These are phyloP conservation scores for Leucophenga montana DNA, from an alignment of 2,888 invertebrate genomes.

Conservation along the genomic window DNA sequence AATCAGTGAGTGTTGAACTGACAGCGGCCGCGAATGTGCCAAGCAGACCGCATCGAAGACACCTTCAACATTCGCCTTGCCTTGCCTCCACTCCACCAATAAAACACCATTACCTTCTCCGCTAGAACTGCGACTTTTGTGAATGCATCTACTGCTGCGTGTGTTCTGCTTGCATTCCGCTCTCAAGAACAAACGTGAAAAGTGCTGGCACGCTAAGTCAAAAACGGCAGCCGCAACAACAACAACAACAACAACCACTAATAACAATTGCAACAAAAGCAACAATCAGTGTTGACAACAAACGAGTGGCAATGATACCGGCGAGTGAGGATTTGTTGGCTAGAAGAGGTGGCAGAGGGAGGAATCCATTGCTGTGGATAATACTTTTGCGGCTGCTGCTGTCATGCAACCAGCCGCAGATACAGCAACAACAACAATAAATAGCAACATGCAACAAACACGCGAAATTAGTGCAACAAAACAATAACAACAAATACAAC, in stretches of 20 bases:
- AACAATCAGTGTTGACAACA: slow-evolving; percentile 14
- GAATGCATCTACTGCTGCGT: slow-evolving; percentile 52
- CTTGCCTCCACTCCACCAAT: neutral
- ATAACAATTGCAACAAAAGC: slow-evolving; percentile 16
- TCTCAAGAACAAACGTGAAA: slow-evolving; percentile 55
- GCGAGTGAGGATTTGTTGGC: slow-evolving; percentile 1
- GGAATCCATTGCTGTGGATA: slow-evolving; percentile 58
- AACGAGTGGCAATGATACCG: neutral
- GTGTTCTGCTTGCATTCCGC: slow-evolving; percentile 61
- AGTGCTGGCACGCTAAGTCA: slow-evolving; percentile 42
- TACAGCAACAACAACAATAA: slow-evolving; percentile 4
- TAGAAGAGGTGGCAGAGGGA: slow-evolving; percentile 44
- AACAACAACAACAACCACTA: neutral
- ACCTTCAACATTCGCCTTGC: slow-evolving; percentile 30
- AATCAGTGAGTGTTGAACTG: slow-evolving; percentile 16
- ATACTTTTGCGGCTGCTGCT: slow-evolving; percentile 10
- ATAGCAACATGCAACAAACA: slow-evolving; percentile 49
- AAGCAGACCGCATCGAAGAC: slow-evolving; percentile 67
- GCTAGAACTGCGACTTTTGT: slow-evolving; percentile 43
- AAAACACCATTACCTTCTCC: neutral
- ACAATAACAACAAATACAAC: slow-evolving; percentile 24
- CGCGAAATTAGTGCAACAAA: slow-evolving; percentile 51
- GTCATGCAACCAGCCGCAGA: slow-evolving; percentile 28
- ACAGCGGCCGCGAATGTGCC: slow-evolving; percentile 45
- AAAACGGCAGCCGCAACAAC: slow-evolving; percentile 1